Conservation (phyloP, 1,140 invertebrate genomes). For the Parasteatoda tepidariorum region DNA sequence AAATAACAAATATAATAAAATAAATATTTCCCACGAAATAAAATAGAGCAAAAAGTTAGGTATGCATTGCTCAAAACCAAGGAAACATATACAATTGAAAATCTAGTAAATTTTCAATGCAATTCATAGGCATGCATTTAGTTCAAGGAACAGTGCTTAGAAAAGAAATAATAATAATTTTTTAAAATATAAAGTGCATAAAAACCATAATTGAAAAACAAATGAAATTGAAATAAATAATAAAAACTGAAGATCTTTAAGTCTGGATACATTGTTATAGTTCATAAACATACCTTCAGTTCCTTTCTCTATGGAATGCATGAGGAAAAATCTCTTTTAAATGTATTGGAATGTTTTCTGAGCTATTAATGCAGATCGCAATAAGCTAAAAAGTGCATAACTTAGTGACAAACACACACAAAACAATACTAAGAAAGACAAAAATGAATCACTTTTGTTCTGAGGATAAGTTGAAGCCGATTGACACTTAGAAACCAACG, state of each 20-base stretch:
- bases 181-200: not conserved
- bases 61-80: too few species aligned
- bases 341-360: slow-evolving; percentile 62
- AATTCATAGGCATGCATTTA: too few species aligned
- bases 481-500: too few species aligned
- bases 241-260: not conserved
- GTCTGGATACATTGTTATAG: too few species aligned
- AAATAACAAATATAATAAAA: too few species aligned
- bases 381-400: slow-evolving; percentile 60
- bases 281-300: slow-evolving; percentile 59
- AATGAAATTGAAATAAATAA: not conserved
- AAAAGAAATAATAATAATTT: too few species aligned
- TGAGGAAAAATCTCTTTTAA: slow-evolving; percentile 61
- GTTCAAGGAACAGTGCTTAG: too few species aligned
- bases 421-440: slow-evolving; percentile 24
- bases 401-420: slow-evolving; percentile 28
- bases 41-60: too few species aligned
- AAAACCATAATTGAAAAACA: not conserved
- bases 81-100: too few species aligned
- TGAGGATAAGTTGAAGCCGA: slow-evolving; percentile 24
- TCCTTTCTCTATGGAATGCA: slow-evolving; percentile 60
- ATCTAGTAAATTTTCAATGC: too few species aligned
- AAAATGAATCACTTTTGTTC: not conserved
- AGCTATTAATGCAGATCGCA: slow-evolving; percentile 59
- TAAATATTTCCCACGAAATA: too few species aligned